A percentile compares a stretch with the other conserved stretches of the same genome.
phyloP scores from a whole-genome alignment of 2,113 vertebrate species.

The Aleadryas rufinucha region DNA sequence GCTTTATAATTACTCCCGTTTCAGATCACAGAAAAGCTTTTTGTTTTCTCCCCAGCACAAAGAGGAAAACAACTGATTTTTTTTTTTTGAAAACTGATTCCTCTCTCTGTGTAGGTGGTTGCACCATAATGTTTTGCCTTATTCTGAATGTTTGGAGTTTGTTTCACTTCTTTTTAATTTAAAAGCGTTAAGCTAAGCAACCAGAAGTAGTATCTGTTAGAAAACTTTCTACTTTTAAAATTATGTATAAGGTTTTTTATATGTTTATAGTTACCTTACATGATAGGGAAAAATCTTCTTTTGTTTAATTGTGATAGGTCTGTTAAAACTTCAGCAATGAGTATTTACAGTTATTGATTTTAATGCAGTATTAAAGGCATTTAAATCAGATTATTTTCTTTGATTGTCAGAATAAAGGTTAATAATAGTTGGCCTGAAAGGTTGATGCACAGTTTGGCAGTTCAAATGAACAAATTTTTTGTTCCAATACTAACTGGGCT shows the following conservation, averaged over 20 bases:
- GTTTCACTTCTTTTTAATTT: not conserved
- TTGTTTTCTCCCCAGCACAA: not conserved
- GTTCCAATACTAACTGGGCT: not conserved
- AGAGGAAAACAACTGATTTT: conserved; percentile 37
- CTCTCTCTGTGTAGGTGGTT: not conserved
- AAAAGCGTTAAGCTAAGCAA: not conserved
- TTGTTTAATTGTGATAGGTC: conserved; percentile 40
- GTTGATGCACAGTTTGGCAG: conserved; percentile 38
- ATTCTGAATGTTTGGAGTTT: not conserved
- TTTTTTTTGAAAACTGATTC: conserved; percentile 38
- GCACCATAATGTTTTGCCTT: not conserved
- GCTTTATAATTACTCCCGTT: conserved; percentile 20
- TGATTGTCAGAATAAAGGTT: conserved; percentile 65
- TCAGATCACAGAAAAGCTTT: not conserved
- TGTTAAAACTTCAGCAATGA: conserved; percentile 51
- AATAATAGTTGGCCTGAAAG: conserved; percentile 58
- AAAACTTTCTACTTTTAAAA: not conserved
- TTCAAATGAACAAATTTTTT: conserved; percentile 55
- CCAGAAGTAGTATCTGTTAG: not conserved
- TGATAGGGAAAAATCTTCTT: conserved; percentile 14
- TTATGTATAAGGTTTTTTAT: not conserved
- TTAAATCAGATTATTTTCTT: conserved; percentile 51
- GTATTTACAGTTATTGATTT: conserved; percentile 68
- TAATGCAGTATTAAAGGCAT: conserved; percentile 51
- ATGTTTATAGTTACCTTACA: not conserved